phyloP scores from a whole-genome alignment of 2,888 invertebrate genomes.

The Criorhina ranunculi region DNA sequence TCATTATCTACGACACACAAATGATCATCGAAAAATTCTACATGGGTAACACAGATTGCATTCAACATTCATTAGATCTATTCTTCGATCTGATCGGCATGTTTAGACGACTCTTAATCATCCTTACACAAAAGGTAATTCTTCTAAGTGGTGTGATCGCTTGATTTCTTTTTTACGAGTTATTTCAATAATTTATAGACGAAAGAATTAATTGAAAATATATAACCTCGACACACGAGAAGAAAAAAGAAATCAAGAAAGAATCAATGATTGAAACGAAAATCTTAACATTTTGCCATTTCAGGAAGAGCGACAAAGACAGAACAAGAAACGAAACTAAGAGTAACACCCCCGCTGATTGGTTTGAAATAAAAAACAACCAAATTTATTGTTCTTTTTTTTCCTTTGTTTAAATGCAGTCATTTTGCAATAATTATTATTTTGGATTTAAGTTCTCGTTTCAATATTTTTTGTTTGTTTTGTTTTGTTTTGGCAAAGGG shows the following conservation, averaged over 20 bases:
- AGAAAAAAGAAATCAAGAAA: slow-evolving; percentile 45
- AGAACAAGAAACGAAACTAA: slow-evolving; percentile 74
- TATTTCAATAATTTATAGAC: slow-evolving; percentile 60
- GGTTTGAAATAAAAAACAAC: slow-evolving; percentile 27
- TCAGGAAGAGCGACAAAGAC: slow-evolving; percentile 77
- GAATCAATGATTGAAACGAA: slow-evolving; percentile 36
- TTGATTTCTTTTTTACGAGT: slow-evolving; percentile 13
- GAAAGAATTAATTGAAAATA: slow-evolving; percentile 62
- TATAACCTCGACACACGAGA: slow-evolving; percentile 1
- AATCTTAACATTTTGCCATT: slow-evolving; percentile 59
- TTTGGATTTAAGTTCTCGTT: slow-evolving; percentile 25
- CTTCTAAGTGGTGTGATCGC: slow-evolving; percentile 11
- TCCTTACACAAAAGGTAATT: slow-evolving; percentile 94
- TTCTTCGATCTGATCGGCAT: slow-evolving; percentile 98
- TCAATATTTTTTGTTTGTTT: slow-evolving; percentile 21
- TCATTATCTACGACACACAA: slow-evolving; percentile 99
- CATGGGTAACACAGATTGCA: slow-evolving; percentile 95
- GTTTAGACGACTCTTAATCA: slow-evolving; percentile 95
- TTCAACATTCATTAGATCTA: slow-evolving; percentile 95
- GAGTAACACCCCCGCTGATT: slow-evolving; percentile 31
- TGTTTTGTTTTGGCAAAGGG: slow-evolving; percentile 17
- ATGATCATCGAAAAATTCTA: slow-evolving; percentile 96
- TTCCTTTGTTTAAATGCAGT: slow-evolving; percentile 12
- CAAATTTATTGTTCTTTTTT: slow-evolving; percentile 42
- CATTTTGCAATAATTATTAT: slow-evolving; percentile 45